Percentiles rank a stretch among this genome's conserved stretches.
phyloP scores from a whole-genome alignment of 2,113 vertebrate genomes.

The Menidia beryllina region DNA sequence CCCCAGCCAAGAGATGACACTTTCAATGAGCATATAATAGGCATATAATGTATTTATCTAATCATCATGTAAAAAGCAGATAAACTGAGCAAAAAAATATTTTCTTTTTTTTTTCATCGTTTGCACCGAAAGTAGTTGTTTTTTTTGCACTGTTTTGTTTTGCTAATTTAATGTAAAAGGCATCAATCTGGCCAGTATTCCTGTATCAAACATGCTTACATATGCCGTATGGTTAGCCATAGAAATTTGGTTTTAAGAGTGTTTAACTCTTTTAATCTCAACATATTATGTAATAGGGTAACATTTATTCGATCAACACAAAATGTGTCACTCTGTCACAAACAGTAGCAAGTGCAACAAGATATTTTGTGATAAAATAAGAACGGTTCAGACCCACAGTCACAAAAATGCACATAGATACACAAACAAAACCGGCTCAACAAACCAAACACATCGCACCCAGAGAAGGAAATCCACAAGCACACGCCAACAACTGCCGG shows the following conservation, averaged over 20 bases:
- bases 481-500: slow-evolving; percentile 59
- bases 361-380: slow-evolving; percentile 46
- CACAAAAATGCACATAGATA: slow-evolving; percentile 41
- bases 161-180: too few species aligned
- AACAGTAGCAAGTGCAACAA: slow-evolving; percentile 48
- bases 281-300: too few species aligned
- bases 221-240: too few species aligned
- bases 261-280: neutral
- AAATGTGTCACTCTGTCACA: slow-evolving; percentile 34
- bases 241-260: neutral
- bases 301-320: too few species aligned
- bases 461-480: slow-evolving; percentile 57
- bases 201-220: neutral
- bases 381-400: slow-evolving; percentile 27
- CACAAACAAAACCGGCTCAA: slow-evolving; percentile 58
- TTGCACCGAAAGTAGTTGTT: too few species aligned
- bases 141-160: too few species aligned
- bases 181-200: neutral
- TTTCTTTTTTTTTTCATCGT: too few species aligned
- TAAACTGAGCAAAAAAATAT: too few species aligned
- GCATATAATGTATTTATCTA: too few species aligned
- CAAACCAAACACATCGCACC: slow-evolving; percentile 63
- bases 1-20: too few species aligned
- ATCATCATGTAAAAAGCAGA: too few species aligned
- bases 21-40: too few species aligned